Evolutionary conservation across 1,140 invertebrate species (phyloP).

Genomic region (Ridgeia piscesae): DNA sequence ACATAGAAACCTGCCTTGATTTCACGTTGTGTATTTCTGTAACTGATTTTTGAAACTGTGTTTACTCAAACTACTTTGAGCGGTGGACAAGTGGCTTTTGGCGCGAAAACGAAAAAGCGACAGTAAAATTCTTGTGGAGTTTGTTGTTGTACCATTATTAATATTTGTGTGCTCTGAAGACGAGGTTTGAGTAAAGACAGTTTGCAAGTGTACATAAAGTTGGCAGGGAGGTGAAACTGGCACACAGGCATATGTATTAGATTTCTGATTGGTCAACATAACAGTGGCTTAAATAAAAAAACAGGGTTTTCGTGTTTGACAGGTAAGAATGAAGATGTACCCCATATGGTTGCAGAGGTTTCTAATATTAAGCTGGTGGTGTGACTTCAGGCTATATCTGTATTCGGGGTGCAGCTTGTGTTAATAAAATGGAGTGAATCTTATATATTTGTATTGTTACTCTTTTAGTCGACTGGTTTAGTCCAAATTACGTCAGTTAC

Average conservation of each 20-base stretch:
- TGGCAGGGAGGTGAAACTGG: not conserved
- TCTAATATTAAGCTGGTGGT: not conserved
- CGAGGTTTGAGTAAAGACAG: not conserved
- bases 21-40: not conserved
- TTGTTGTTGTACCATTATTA: not conserved
- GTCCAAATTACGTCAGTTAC: not conserved
- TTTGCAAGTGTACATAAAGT: not conserved
- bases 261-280: not conserved
- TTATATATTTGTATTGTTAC: not conserved
- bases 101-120: not conserved
- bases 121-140: not conserved
- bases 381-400: not conserved
- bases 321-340: not conserved
- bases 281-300: slow-evolving; percentile 2
- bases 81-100: not conserved
- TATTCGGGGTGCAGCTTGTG: slow-evolving; percentile 3
- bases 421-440: slow-evolving; percentile 2
- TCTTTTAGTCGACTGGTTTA: not conserved
- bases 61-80: not conserved
- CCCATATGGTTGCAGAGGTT: not conserved
- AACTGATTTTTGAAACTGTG: not conserved
- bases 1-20: not conserved
- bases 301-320: not conserved
- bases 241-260: not conserved
- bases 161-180: not conserved